Evolutionary conservation across 2,113 vertebrate species (phyloP), one percentile per base, ranked within the genome.

Genomic region (Butastur rufipennis): DNA sequence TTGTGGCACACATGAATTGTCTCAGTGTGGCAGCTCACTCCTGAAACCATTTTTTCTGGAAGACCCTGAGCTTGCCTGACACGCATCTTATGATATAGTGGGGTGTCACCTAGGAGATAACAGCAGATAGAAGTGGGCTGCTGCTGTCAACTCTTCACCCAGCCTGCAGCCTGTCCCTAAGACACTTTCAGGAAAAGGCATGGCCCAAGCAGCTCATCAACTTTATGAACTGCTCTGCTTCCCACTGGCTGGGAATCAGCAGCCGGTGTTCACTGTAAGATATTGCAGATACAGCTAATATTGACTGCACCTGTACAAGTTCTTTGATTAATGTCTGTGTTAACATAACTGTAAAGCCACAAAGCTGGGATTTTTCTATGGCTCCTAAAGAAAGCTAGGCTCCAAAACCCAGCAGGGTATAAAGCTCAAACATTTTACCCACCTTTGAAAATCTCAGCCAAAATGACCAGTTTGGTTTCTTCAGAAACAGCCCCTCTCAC

Each of bases 241-340:
- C 56, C 56, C 80, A 31, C 71, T 25, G 50, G 16, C 66, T 79
- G 80, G 26, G 80, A 82, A 73, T 26, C 53, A 65, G 34, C 50
- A 26, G 43, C 38, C 0, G 2, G 3, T 53, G 38, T 6, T 82
- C 56, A 10, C 65, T 7, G 1, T 6, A 27, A 81, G 21, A 32
- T 70, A 58, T 13, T 48, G 55, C 55, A 62, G 70, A 82, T 26
- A 18, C 27, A n/a, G 27, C 19, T 67, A 26, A 48, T 55, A 29
- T 13, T 45, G 70, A n/a, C 66, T 90, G 61, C 61, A 81, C 31
- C 59, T 43, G 32, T 42, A 47, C n/a, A 62, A 70, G 45, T 31
- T 67, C 65, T 55, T 72, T 4, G 1, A 12, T 52, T 59, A 17
- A 32, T 5, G 9, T 9, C 55, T 71, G 16, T 55, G 45, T 45